Evolutionary conservation across 2,888 invertebrate genomes (phyloP).

Genomic region (Agrypnus murinus): DNA sequence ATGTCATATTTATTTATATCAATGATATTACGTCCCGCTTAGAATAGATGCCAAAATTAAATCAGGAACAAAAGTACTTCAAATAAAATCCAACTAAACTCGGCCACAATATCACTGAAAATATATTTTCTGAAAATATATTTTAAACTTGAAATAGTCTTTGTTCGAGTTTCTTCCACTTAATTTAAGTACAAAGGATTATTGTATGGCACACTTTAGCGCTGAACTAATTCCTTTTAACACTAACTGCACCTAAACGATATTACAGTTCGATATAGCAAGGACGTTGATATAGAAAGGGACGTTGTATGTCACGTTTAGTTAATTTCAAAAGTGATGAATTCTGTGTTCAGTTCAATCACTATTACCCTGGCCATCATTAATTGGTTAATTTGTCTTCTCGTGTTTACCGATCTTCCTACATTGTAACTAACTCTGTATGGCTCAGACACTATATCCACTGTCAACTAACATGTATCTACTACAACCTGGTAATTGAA

Average conservation of each 20-base stretch:
- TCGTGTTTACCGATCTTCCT: constrained; percentile 41
- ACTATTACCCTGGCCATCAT: constrained; percentile 31
- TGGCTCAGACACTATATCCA: constrained; percentile 13
- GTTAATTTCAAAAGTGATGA: constrained; percentile 26
- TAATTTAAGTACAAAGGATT: constrained; percentile 36
- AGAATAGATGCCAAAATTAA: constrained; percentile 20
- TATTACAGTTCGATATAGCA: not conserved
- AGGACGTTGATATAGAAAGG: not conserved
- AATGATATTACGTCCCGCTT: constrained; percentile 21
- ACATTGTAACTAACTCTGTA: constrained; percentile 34
- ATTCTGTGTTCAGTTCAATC: constrained; percentile 30
- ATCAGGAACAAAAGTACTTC: constrained; percentile 18
- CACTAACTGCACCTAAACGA: not conserved
- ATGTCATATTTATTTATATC: constrained; percentile 24
- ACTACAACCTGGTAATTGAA: constrained; percentile 31
- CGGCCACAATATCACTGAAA: not conserved
- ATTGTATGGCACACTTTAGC: constrained; percentile 26
- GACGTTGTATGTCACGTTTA: not conserved
- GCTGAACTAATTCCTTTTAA: constrained; percentile 1
- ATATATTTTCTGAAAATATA: constrained; percentile 26
- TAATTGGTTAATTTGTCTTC: constrained; percentile 45
- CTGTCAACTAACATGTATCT: constrained; percentile 34
- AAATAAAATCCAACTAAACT: constrained; percentile 18
- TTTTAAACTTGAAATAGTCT: constrained; percentile 26
- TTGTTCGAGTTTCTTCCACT: constrained; percentile 15